These are phyloP conservation scores for Oreochromis tanganicae DNA, from an alignment of 2,113 vertebrate species.

Conservation along the genomic window DNA sequence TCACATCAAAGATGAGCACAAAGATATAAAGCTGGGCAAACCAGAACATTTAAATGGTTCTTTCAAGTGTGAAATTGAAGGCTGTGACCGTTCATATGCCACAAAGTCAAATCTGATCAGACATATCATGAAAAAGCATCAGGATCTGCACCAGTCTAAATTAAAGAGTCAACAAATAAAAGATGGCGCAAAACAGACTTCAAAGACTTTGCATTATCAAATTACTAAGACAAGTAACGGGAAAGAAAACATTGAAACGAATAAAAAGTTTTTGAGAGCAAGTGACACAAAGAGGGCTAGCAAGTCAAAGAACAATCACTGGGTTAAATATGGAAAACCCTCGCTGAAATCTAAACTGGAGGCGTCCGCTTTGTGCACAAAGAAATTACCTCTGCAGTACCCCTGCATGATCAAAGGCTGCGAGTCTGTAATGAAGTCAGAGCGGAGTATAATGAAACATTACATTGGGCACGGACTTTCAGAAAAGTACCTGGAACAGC, in stretches of 20 bases:
- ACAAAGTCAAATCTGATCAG: slow-evolving; percentile 91
- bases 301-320: slow-evolving; percentile 52
- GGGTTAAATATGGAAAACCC: slow-evolving; percentile 73
- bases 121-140: slow-evolving; percentile 93
- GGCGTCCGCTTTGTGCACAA: slow-evolving; percentile 86
- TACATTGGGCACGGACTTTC: slow-evolving; percentile 92
- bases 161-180: slow-evolving; percentile 80
- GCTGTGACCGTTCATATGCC: slow-evolving; percentile 90
- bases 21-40: slow-evolving; percentile 72
- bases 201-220: slow-evolving; percentile 71
- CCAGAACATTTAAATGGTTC: slow-evolving; percentile 75
- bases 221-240: slow-evolving; percentile 74
- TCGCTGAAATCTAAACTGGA: slow-evolving; percentile 84
- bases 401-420: slow-evolving; percentile 97
- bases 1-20: slow-evolving; percentile 84
- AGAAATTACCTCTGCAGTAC: slow-evolving; percentile 83
- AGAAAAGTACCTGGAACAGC: slow-evolving; percentile 86
- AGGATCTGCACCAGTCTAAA: slow-evolving; percentile 84
- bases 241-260: slow-evolving; percentile 79
- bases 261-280: slow-evolving; percentile 71
- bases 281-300: slow-evolving; percentile 37
- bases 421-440: slow-evolving; percentile 86
- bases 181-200: slow-evolving; percentile 76
- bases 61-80: slow-evolving; percentile 90
- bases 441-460: slow-evolving; percentile 88